Percentiles rank a stretch among this genome's conserved stretches.
phyloP scores from a whole-genome alignment of 2,797 vertebrate species.

The Bothrops alternatus region DNA sequence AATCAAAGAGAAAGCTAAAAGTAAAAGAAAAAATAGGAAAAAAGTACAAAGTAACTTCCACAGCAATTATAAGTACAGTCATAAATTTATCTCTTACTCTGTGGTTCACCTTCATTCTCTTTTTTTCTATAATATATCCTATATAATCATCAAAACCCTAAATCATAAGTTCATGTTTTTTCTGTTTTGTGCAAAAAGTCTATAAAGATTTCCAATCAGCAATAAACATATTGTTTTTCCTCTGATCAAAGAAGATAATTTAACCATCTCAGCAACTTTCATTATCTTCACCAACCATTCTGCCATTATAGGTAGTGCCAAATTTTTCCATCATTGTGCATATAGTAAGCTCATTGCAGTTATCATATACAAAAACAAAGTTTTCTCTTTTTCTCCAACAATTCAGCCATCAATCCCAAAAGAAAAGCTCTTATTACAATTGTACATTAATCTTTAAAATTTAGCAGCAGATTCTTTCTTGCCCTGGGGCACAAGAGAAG shows the following conservation, averaged over 20 bases:
- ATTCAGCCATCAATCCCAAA: neutral
- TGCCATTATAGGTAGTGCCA: neutral
- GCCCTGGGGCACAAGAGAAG: neutral
- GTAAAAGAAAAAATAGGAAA: neutral
- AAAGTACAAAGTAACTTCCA: neutral
- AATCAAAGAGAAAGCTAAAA: neutral
- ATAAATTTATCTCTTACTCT: neutral
- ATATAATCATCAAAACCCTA: neutral
- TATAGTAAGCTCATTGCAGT: neutral
- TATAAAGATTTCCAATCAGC: neutral
- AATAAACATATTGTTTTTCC: neutral
- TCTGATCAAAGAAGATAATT: neutral
- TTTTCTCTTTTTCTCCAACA: neutral
- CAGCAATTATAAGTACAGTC: neutral
- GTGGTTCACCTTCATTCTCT: neutral
- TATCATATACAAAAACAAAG: neutral
- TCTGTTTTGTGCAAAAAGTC: neutral
- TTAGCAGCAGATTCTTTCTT: neutral
- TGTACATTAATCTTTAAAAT: neutral
- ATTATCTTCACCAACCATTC: neutral
- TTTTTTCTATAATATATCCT: neutral
- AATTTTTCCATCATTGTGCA: neutral
- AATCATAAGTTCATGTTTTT: neutral
- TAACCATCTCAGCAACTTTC: neutral
- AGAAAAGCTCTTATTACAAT: neutral